These are phyloP conservation scores for Arion vulgaris DNA, from an alignment of 1,140 invertebrate species.

Conservation along the genomic window DNA sequence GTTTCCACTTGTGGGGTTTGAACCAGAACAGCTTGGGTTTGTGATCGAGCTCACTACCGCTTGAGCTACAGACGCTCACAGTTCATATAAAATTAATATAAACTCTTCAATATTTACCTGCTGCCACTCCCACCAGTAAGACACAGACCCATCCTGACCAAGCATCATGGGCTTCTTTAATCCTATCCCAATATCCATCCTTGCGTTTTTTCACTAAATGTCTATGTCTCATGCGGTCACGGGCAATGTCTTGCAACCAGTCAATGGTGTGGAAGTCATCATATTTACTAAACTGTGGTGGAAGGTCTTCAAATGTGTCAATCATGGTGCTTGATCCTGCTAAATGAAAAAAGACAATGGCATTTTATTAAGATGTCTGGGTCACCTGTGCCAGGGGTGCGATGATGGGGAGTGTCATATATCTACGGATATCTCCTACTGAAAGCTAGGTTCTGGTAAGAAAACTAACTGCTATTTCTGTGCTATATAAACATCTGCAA, in stretches of 20 bases:
- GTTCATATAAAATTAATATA: too few species aligned
- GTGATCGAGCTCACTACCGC: too few species aligned
- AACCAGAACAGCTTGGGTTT: too few species aligned
- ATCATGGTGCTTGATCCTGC: slow-evolving; percentile 67
- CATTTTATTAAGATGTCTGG: too few species aligned
- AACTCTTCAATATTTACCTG: slow-evolving; percentile 66
- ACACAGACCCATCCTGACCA: slow-evolving; percentile 99
- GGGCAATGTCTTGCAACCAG: slow-evolving; percentile 97
- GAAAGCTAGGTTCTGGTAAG: too few species aligned
- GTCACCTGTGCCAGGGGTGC: too few species aligned
- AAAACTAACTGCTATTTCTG: too few species aligned
- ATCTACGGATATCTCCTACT: too few species aligned
- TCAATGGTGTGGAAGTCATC: slow-evolving; percentile 99
- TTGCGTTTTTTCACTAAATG: slow-evolving; percentile 86
- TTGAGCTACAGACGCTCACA: too few species aligned
- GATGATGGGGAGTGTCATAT: too few species aligned
- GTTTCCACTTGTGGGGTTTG: too few species aligned
- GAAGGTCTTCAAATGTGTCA: slow-evolving; percentile 81
- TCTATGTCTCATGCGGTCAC: slow-evolving; percentile 96
- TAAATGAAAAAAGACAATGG: background rate
- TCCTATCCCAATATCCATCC: slow-evolving; percentile 62
- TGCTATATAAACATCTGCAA: too few species aligned
- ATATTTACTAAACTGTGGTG: slow-evolving; percentile 93
- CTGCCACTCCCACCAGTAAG: slow-evolving; percentile 91
- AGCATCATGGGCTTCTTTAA: slow-evolving; percentile 81